A percentile compares a stretch with the other conserved stretches of the same genome.
Conservation (phyloP, 2,888 invertebrate genomes). For the Philereme transversata region DNA sequence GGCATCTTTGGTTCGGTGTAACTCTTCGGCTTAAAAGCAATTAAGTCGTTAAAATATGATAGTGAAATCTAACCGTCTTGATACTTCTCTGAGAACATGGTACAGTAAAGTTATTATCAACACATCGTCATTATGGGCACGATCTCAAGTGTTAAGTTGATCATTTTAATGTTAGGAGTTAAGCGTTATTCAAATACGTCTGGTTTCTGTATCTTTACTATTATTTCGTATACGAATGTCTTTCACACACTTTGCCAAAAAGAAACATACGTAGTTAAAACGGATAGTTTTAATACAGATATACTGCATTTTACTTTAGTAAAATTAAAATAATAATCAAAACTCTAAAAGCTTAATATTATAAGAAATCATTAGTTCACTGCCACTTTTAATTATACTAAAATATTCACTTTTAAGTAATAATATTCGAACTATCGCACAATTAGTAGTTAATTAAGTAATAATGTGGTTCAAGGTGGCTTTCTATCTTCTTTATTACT, state of each 20-base stretch:
- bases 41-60: neutral
- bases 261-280: slow-evolving; percentile 13
- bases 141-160: slow-evolving; percentile 74
- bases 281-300: slow-evolving; percentile 4
- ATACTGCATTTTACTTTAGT: slow-evolving; percentile 14
- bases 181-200: slow-evolving; percentile 10
- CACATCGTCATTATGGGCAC: slow-evolving; percentile 69
- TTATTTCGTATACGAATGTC: slow-evolving; percentile 32
- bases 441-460: slow-evolving; percentile 7
- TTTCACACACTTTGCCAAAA: slow-evolving; percentile 20
- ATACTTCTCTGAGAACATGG: slow-evolving; percentile 6
- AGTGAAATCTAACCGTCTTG: neutral
- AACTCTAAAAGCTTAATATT: neutral
- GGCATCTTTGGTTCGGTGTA: too few species aligned
- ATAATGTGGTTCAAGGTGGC: neutral
- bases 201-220: slow-evolving; percentile 5
- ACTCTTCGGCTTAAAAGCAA: too few species aligned
- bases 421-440: slow-evolving; percentile 14
- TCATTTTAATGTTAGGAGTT: slow-evolving; percentile 34
- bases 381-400: neutral
- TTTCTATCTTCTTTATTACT: slow-evolving; percentile 8
- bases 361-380: neutral
- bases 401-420: slow-evolving; percentile 5
- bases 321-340: neutral
- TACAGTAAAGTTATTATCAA: slow-evolving; percentile 47